These are phyloP conservation scores for Leuciscus idus DNA, from an alignment of 2,113 vertebrate genomes.

Conservation along the genomic window DNA sequence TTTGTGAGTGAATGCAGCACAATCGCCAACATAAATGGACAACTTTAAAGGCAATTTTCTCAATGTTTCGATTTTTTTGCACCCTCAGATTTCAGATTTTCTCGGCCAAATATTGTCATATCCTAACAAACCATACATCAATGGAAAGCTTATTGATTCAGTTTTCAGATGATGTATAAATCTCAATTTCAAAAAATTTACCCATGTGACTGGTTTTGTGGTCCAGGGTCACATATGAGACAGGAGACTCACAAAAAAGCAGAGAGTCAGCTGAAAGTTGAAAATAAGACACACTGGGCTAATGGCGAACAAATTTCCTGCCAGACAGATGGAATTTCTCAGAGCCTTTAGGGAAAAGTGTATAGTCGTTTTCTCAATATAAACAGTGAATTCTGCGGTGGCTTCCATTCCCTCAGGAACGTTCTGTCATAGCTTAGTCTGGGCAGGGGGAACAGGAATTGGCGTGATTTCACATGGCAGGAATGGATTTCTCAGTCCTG, in stretches of 20 bases:
- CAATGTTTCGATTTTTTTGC: no score
- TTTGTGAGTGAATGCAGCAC: no score
- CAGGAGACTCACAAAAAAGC: neutral
- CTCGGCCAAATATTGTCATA: no score
- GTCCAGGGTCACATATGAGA: neutral
- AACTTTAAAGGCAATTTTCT: no score
- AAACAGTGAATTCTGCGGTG: neutral
- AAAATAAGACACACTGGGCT: constrained; percentile 24
- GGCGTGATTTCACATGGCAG: neutral
- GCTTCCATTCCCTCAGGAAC: neutral
- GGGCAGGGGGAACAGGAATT: neutral
- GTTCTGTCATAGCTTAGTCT: neutral
- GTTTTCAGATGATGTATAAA: no score
- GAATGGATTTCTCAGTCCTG: constrained; percentile 5
- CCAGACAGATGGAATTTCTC: constrained; percentile 22
- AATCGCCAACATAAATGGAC: no score
- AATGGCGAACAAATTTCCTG: constrained; percentile 9
- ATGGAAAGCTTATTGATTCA: no score
- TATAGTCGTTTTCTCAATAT: constrained; percentile 23
- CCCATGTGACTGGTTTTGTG: no score
- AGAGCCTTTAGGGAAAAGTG: constrained; percentile 7
- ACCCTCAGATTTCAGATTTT: no score
- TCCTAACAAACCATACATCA: no score
- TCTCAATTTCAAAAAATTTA: no score
- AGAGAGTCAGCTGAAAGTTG: constrained; percentile 28